These are phyloP conservation scores for Schrankia costaestrigalis DNA, from an alignment of 2,888 invertebrate genomes.

Conservation along the genomic window DNA sequence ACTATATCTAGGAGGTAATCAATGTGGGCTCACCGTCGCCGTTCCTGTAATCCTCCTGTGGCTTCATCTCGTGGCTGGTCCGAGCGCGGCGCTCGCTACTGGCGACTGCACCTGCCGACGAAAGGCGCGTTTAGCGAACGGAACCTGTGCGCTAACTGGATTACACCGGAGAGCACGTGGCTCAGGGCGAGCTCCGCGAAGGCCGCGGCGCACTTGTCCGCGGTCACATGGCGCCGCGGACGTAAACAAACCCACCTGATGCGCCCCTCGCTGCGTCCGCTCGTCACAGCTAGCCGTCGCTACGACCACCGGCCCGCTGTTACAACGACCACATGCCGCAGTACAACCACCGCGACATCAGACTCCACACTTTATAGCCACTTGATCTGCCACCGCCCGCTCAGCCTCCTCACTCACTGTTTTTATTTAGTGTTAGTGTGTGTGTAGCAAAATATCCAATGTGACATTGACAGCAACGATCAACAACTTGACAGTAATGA, in stretches of 20 bases:
- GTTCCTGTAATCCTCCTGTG: conserved; percentile 55
- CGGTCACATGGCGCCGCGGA: conserved; percentile 43
- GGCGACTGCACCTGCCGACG: conserved; percentile 22
- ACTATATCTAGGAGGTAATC: too few species aligned
- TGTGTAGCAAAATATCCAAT: too few species aligned
- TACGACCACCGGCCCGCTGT: too few species aligned
- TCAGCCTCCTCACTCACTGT: too few species aligned
- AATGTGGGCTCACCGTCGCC: conserved; percentile 52
- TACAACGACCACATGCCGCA: conserved; percentile 13
- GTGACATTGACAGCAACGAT: conserved; percentile 23
- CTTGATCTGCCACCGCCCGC: conserved; percentile 30
- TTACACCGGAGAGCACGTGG: conserved; percentile 40
- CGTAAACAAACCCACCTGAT: conserved; percentile 57
- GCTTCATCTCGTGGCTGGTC: conserved; percentile 43
- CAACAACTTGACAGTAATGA: too few species aligned
- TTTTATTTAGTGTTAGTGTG: conserved; percentile 38
- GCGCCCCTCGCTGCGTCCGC: conserved; percentile 20
- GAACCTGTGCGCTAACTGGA: conserved; percentile 38
- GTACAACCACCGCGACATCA: conserved; percentile 11
- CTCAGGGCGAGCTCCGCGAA: conserved; percentile 17
- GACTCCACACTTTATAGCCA: conserved; percentile 7
- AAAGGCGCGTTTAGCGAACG: conserved; percentile 17
- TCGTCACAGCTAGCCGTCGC: conserved; percentile 7
- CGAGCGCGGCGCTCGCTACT: conserved; percentile 4
- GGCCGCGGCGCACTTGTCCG: conserved; percentile 39